Conservation (phyloP, 2,113 vertebrate species). For the Amia ocellicauda region DNA sequence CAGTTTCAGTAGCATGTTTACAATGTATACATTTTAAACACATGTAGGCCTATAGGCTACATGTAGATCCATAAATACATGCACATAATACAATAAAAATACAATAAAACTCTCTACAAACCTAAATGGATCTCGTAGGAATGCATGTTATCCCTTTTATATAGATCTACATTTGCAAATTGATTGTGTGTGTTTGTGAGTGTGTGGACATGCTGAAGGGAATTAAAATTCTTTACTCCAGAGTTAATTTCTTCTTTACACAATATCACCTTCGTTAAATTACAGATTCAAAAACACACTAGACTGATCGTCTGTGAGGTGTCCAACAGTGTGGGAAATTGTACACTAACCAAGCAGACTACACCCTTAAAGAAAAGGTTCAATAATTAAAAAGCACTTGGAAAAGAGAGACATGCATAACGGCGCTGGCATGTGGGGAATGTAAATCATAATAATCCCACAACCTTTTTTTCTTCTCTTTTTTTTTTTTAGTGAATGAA, state of each 20-base stretch:
- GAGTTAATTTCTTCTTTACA: background rate
- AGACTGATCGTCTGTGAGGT: conserved; percentile 4
- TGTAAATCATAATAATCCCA: conserved; percentile 13
- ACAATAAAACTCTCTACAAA: too few relatives aligned
- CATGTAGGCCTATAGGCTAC: too few relatives aligned
- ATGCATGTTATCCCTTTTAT: too few relatives aligned
- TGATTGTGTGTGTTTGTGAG: background rate
- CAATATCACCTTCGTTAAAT: background rate
- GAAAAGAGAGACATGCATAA: conserved; percentile 15
- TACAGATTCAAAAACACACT: background rate
- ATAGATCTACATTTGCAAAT: background rate
- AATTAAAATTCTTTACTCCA: conserved; percentile 5
- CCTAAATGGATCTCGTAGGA: too few relatives aligned
- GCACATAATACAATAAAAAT: too few relatives aligned
- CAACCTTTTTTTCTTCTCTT: too few relatives aligned
- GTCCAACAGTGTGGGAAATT: conserved; percentile 4
- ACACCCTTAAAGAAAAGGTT: background rate
- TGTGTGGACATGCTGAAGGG: background rate
- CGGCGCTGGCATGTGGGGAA: conserved; percentile 31
- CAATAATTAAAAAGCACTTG: conserved; percentile 12
- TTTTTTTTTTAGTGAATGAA: too few relatives aligned
- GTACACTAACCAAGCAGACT: conserved; percentile 13
- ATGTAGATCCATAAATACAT: too few relatives aligned
- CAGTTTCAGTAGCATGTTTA: too few relatives aligned
- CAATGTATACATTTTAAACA: too few relatives aligned